A percentile compares a stretch with the other conserved stretches of the same genome.
Conservation (phyloP, 2,888 invertebrate genomes). For the Cabera pusaria region DNA sequence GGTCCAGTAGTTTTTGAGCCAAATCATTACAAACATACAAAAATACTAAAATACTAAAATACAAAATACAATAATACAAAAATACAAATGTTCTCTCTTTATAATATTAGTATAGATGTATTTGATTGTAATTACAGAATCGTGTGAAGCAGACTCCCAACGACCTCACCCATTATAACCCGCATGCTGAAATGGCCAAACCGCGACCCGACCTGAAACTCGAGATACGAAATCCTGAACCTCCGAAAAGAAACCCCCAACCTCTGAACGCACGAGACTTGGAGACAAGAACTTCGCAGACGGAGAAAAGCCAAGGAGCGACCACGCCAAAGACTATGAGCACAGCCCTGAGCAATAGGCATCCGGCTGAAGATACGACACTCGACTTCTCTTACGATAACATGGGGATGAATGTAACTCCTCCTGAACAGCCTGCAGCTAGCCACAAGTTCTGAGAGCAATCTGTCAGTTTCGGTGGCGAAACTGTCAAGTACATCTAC, state of each 20-base stretch:
- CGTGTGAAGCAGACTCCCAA: slow-evolving; percentile 71
- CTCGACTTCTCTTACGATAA: slow-evolving; percentile 92
- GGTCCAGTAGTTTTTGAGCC: too few species aligned
- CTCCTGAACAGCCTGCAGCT: slow-evolving; percentile 69
- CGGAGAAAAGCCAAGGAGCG: slow-evolving; percentile 81
- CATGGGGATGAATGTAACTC: slow-evolving; percentile 88
- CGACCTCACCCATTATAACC: slow-evolving; percentile 73
- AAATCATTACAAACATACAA: too few species aligned
- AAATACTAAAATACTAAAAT: too few species aligned
- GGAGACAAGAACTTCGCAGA: slow-evolving; percentile 65
- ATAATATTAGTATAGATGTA: too few species aligned
- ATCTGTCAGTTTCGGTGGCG: slow-evolving; percentile 43
- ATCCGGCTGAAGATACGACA: slow-evolving; percentile 90
- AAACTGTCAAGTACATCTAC: slow-evolving; percentile 42
- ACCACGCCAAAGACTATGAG: slow-evolving; percentile 86
- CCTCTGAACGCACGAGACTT: slow-evolving; percentile 67
- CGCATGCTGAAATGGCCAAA: slow-evolving; percentile 72
- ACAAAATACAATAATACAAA: too few species aligned
- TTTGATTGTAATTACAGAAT: slow-evolving; percentile 68
- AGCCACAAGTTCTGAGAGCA: slow-evolving; percentile 66
- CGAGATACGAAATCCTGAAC: slow-evolving; percentile 70
- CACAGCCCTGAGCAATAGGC: slow-evolving; percentile 87
- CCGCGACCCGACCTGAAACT: slow-evolving; percentile 68
- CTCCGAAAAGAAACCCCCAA: slow-evolving; percentile 59
- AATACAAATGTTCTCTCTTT: too few species aligned